A percentile compares a stretch with the other conserved stretches of the same genome.
Evolutionary conservation across 2,888 invertebrate genomes (phyloP).

Genomic region (Meghimatium bilineatum): DNA sequence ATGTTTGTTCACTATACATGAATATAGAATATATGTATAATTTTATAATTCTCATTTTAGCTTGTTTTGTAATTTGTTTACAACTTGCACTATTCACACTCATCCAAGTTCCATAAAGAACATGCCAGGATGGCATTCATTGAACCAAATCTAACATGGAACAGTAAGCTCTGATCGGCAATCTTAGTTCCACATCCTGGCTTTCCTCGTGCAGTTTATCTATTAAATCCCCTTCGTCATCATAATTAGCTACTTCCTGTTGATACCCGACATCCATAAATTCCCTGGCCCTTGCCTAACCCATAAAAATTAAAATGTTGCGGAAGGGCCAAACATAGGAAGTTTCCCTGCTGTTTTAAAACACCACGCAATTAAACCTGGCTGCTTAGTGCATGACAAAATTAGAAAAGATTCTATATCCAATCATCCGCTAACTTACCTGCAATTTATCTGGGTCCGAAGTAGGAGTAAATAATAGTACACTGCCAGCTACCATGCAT

Average conservation of each 20-base stretch:
- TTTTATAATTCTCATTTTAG: no score
- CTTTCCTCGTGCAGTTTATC: not conserved
- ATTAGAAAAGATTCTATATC: no score
- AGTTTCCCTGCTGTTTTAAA: not conserved
- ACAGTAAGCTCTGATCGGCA: not conserved
- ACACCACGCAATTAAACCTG: not conserved
- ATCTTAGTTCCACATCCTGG: not conserved
- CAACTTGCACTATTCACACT: no score
- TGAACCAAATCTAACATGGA: not conserved
- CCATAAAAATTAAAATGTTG: not conserved
- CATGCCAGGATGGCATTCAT: not conserved
- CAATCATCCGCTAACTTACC: no score
- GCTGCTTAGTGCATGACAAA: not conserved
- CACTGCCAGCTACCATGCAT: no score
- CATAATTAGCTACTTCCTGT: not conserved
- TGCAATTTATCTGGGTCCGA: no score
- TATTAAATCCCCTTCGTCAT: not conserved
- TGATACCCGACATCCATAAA: not conserved
- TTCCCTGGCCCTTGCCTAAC: not conserved
- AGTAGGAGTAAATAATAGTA: no score
- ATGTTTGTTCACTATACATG: no score
- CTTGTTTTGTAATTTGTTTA: no score
- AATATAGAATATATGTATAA: no score
- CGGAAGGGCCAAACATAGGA: not conserved
- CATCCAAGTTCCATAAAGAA: not conserved